Base-by-base conservation (phyloP, 1,140 invertebrate species). In the Phortica variegata region DNA sequence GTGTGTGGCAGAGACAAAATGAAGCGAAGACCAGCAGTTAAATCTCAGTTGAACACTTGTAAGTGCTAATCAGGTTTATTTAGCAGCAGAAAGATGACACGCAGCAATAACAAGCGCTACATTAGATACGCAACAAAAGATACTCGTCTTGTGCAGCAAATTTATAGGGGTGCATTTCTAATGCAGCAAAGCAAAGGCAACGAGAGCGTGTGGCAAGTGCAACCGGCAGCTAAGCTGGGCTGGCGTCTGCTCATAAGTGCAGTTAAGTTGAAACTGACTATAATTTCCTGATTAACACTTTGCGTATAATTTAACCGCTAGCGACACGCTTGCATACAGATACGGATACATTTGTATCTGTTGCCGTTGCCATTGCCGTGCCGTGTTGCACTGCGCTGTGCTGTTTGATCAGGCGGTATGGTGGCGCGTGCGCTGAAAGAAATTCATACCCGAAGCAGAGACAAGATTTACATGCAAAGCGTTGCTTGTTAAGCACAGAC, bases 251-350 rank as follows among this genome's bases (percentile, higher is more conserved):
- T 7, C 2, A 13, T 21, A 19, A 36, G n/a, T 31, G 23, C 40
- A 42, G 43, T 44, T 26, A 19, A 21, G 44, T 32, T 42, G 41
- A 43, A 37, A 53, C 58, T 52, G 10, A 46, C 53, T 59, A 56
- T 60, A 51, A 68, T 68, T 68, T 68, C 63, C 63, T 68, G 63
- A 68, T 68, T 68, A 68, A 68, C 63, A 68, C 63, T 68, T 68
- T 68, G 54, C 63, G 65, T 57, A 68, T 69, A 63, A 60, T 68
- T 68, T 48, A 60, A 58, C 63, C 65, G 63, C 57, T 51, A 63
- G 63, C 63, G 63, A 68, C 63, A 68, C 49, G 53, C 53, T 62
- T 66, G 56, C 59, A 65, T 59, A 61, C 49, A 63, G 50, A 54
- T 12, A 31, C 47, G 40, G 34, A 44, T n/a, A 18, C 32, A 47